Conservation (phyloP, 2,113 vertebrate species). For the Phalacrocorax brasilianus region DNA sequence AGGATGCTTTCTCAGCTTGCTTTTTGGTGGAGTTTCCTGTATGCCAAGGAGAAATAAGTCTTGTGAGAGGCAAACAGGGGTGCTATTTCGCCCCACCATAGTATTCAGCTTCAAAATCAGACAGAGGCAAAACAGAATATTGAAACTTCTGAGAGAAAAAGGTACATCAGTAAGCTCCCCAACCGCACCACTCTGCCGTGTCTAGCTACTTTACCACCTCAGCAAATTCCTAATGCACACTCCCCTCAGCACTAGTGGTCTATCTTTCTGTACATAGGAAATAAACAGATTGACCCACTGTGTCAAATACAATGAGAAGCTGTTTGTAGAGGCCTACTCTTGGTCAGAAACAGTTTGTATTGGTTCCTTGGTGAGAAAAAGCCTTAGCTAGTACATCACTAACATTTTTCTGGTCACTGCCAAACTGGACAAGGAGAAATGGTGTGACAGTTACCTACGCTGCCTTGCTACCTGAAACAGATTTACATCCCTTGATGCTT, state of each 20-base stretch:
- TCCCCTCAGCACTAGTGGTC: neutral
- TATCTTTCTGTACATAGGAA: neutral
- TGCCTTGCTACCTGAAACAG: neutral
- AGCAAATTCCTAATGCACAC: neutral
- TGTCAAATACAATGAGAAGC: neutral
- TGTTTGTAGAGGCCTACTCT: neutral
- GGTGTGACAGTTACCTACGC: neutral
- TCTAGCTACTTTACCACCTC: neutral
- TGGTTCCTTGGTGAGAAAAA: neutral
- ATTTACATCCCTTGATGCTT: neutral
- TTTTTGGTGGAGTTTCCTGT: neutral
- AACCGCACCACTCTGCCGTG: neutral
- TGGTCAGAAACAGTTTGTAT: neutral
- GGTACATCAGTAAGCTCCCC: neutral
- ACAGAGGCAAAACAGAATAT: neutral
- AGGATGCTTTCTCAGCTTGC: neutral
- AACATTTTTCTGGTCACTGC: neutral
- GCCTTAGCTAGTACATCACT: neutral
- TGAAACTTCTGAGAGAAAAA: neutral
- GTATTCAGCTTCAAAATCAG: neutral
- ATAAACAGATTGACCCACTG: neutral
- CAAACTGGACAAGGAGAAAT: neutral
- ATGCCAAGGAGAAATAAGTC: neutral
- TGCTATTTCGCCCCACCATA: neutral
- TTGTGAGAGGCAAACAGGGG: neutral